Base-by-base conservation (phyloP, 2,888 invertebrate genomes). In the Leptopilina syphax region DNA sequence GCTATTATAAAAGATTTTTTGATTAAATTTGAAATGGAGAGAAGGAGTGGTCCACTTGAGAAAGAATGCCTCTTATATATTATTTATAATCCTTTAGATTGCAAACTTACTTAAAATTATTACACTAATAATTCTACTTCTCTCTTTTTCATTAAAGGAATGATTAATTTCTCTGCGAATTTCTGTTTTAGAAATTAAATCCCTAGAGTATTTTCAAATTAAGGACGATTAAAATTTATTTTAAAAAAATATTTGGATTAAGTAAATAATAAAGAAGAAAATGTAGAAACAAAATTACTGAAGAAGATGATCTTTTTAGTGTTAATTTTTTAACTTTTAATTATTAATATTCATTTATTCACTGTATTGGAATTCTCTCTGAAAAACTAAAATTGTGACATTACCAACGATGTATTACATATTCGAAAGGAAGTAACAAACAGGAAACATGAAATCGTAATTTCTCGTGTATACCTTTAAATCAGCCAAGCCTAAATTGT, bases 391-490 rank as follows among this genome's bases (percentile, higher is more conserved):
- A 86, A 50, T 50, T 87, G 85, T 87, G 50, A 10, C 50, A 50
- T 50, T 50, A 50, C 10, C 12, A 83, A 81, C 83, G 82, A 81
- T 82, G 81, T 81, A 82, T n/a, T n/a, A n/a, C 3, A 60, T 13
- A 63, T 79, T 83, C 85, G 85, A 90, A 88, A 90, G 90, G 90
- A 90, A 90, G 88, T 88, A 87, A 85, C 86, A 84, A 34, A 81
- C 90, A 90, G 90, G 90, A 90, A 90, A 86, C 85, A 81, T 67
- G 79, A 81, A 80, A 83, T 80, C 65, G 80, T 76, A 73, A 78
- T 79, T 81, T 80, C 34, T 34, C 73, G 76, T 73, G 70, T 65
- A 67, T 65, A 77, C 24, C 24, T 63, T 63, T 63, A 63, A 63
- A 63, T 24, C 24, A 63, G 18, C 63, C 18, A 63, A 63, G 63